Conservation (phyloP, 2,888 invertebrate genomes). For the Acleris laterana region DNA sequence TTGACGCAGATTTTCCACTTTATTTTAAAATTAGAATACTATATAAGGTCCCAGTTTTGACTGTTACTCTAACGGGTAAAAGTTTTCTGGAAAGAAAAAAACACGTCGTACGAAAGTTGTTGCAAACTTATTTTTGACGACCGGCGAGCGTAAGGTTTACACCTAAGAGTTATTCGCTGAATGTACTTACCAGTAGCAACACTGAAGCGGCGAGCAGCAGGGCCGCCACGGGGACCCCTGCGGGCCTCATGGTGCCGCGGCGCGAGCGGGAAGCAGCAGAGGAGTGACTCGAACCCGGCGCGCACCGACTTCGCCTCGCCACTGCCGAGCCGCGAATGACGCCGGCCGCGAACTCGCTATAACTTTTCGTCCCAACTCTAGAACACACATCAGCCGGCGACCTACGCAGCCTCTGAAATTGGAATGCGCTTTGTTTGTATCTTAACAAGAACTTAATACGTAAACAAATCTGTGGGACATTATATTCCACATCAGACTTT, state of each 20-base stretch:
- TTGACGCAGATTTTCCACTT: not conserved
- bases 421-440: constrained; percentile 36
- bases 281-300: constrained; percentile 11
- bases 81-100: constrained; percentile 10
- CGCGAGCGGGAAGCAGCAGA: constrained; percentile 16
- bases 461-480: not conserved
- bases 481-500: not conserved
- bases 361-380: constrained; percentile 32
- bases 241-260: constrained; percentile 31
- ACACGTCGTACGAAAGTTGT: constrained; percentile 26
- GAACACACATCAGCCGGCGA: constrained; percentile 28
- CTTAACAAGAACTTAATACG: constrained; percentile 20
- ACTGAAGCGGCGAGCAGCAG: constrained; percentile 30
- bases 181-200: constrained; percentile 25
- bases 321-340: constrained; percentile 37
- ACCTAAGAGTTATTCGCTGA: constrained; percentile 11
- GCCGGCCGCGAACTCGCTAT: constrained; percentile 21
- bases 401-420: constrained; percentile 30
- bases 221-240: constrained; percentile 30
- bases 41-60: not conserved
- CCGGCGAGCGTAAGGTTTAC: constrained; percentile 16
- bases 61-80: not conserved
- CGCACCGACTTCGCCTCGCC: constrained; percentile 35
- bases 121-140: constrained; percentile 34
- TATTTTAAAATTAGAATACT: not conserved